Evolutionary conservation across 2,113 vertebrate species (phyloP).

Genomic region (Argyrosomus japonicus): DNA sequence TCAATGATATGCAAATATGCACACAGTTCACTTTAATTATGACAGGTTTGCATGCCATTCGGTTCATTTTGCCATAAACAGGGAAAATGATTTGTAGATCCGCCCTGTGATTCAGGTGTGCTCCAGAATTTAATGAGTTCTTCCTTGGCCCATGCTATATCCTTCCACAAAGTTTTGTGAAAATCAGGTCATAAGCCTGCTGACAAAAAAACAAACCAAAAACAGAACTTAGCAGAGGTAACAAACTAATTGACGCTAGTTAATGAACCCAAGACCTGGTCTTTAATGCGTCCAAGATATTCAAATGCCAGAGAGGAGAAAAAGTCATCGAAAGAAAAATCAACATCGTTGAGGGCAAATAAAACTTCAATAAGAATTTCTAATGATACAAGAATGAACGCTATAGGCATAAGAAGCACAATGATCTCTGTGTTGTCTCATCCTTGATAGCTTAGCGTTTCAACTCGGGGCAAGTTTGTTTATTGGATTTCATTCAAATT

Average conservation of each 20-base stretch:
- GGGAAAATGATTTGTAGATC: too few relatives aligned
- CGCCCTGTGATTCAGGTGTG: too few relatives aligned
- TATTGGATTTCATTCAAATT: constrained; percentile 70
- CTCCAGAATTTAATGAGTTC: too few relatives aligned
- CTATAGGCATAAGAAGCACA: constrained; percentile 57
- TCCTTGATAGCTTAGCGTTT: constrained; percentile 57
- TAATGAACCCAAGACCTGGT: constrained; percentile 8
- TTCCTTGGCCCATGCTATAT: too few relatives aligned
- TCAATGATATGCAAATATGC: too few relatives aligned
- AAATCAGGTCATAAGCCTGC: too few relatives aligned
- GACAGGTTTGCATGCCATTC: too few relatives aligned
- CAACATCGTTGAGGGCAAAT: constrained; percentile 40
- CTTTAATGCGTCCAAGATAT: constrained; percentile 35
- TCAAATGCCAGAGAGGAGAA: constrained; percentile 38
- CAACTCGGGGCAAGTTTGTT: constrained; percentile 64
- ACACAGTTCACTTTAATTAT: too few relatives aligned
- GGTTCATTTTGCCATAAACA: too few relatives aligned
- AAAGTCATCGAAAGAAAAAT: constrained; percentile 62
- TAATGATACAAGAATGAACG: constrained; percentile 59
- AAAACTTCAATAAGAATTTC: constrained; percentile 60
- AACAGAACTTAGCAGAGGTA: not conserved
- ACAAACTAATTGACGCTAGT: constrained; percentile 22
- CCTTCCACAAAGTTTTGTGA: too few relatives aligned
- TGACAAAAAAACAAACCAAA: too few relatives aligned
- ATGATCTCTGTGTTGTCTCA: constrained; percentile 57